phyloP scores from a whole-genome alignment of 1,140 invertebrate species.

The Drosophila punjabiensis region DNA sequence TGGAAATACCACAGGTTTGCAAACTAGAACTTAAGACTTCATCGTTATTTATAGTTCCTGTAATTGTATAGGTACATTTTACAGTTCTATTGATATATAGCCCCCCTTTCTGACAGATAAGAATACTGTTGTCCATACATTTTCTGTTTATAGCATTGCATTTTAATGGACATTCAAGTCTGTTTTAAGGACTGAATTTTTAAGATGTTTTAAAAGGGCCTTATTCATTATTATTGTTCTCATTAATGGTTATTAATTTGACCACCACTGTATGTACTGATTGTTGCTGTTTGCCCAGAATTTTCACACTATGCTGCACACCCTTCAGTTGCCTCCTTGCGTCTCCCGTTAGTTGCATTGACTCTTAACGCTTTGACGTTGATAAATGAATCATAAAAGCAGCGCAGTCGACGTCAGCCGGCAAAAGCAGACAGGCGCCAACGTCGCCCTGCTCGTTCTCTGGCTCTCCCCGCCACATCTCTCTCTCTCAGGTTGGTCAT shows the following conservation, averaged over 20 bases:
- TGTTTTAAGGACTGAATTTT: neutral
- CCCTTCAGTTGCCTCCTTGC: constrained; percentile 14
- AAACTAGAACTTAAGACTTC: neutral
- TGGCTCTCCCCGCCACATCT: constrained; percentile 18
- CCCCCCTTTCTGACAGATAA: neutral
- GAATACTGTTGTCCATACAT: neutral
- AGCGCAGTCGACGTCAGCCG: constrained; percentile 55
- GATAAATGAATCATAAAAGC: constrained; percentile 82
- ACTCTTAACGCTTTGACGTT: constrained; percentile 72
- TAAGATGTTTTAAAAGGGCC: neutral
- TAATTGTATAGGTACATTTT: neutral
- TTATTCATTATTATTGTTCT: neutral
- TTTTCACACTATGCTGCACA: constrained; percentile 56
- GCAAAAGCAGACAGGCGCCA: constrained; percentile 60
- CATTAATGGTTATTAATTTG: constrained; percentile 8
- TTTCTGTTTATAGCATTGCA: neutral
- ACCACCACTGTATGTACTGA: constrained; percentile 5
- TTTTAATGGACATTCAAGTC: neutral
- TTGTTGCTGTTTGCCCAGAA: constrained; percentile 55
- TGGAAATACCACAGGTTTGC: neutral
- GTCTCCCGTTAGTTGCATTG: constrained; percentile 55
- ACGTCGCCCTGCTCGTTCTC: constrained; percentile 20
- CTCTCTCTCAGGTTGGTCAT: constrained; percentile 42
- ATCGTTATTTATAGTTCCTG: neutral
- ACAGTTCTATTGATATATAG: neutral